Base-by-base conservation (phyloP, 2,113 vertebrate genomes). In the Lampris megalopsis region DNA sequence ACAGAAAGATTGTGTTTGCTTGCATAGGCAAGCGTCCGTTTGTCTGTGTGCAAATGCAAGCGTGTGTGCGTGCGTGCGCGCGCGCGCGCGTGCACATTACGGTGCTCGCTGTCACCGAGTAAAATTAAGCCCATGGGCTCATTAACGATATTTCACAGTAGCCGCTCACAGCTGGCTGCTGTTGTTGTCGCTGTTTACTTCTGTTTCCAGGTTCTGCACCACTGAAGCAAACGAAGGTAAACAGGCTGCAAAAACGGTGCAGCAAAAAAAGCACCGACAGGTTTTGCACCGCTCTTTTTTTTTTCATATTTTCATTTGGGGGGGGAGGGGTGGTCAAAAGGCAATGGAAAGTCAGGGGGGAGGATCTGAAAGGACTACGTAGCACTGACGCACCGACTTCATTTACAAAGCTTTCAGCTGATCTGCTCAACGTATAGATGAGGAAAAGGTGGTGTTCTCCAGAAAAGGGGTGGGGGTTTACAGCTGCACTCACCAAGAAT, bases 401-500 rank as follows among this genome's bases (percentile, higher is more conserved):
- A 13, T 62, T 67, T 60, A 36, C 5, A 61, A 59, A 62, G 3
- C 35, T 45, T 13, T 81, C 38, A 76, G 82, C 58, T 58, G 49
- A 65, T 57, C 49, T 0, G 38, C 69, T 65, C 40, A 75, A 50
- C 71, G 63, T 63, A 80, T 54, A 81, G 57, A 7, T 38, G 49
- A 58, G n/a, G 52, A 56, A 47, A 9, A 5, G 63, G 9, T 4
- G 70, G 81, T 0, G 24, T 24, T 24, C 24, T 24, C 24, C 37
- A 6, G 37, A 60, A 49, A 62, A 3, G 61, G 42, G n/a, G 10
- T 35, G 42, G 35, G 38, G 45, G 37, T 48, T 24, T 24, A 75
- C 75, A 79, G 73, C 79, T 78, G 78, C 67, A 73, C 57, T 80
- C 66, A 52, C 68, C 67, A 57, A 80, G 50, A n/a, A 67, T 36